Percentiles rank a stretch among this genome's conserved stretches.
phyloP scores from a whole-genome alignment of 2,113 vertebrate species.

The Nothobranchius kuhntae region DNA sequence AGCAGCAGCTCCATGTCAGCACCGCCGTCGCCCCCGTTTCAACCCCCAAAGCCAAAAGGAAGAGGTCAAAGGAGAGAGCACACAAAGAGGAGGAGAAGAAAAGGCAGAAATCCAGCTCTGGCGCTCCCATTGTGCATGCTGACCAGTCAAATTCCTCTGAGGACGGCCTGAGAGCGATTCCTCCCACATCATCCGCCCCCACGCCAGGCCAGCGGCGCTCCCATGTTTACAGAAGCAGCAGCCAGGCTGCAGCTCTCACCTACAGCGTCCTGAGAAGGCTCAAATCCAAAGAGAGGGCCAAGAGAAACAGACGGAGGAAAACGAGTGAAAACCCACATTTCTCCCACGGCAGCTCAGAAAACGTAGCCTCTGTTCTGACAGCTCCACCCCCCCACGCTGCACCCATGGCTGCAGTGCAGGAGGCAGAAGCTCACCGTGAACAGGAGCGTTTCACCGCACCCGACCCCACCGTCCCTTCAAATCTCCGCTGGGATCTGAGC shows the following conservation, averaged over 20 bases:
- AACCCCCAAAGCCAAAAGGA: conserved; percentile 49
- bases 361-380: background rate
- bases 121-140: conserved; percentile 20
- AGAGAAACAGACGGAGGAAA: conserved; percentile 59
- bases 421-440: conserved; percentile 13
- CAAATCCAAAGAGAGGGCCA: conserved; percentile 41
- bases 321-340: conserved; percentile 15
- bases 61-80: conserved; percentile 61
- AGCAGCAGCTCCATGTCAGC: conserved; percentile 26
- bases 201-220: conserved; percentile 3
- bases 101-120: conserved; percentile 36
- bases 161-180: conserved; percentile 35
- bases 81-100: conserved; percentile 47
- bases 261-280: conserved; percentile 42
- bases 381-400: background rate
- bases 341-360: conserved; percentile 22
- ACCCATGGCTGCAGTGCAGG: background rate
- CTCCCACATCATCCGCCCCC: background rate
- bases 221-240: conserved; percentile 1
- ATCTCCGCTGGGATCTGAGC: conserved; percentile 32
- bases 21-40: conserved; percentile 39
- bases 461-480: conserved; percentile 1
- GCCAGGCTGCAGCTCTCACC: background rate
- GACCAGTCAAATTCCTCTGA: conserved; percentile 30
- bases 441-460: conserved; percentile 33